Conservation (phyloP, 1,140 invertebrate species). For the Papilio dardanus region DNA sequence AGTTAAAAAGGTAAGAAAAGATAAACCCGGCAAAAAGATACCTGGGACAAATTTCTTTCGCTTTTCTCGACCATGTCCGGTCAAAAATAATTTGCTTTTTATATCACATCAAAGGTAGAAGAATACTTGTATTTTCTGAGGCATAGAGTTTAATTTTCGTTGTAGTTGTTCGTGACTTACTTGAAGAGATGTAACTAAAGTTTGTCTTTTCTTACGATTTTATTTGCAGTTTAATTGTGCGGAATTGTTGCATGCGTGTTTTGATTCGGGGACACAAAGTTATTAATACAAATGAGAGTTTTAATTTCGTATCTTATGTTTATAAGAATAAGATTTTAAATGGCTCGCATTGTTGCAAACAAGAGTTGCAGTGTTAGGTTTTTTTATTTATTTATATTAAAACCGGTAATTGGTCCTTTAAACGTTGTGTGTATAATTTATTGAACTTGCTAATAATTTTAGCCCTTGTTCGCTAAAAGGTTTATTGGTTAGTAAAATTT, state of each 20-base stretch:
- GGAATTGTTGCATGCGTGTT: conserved; percentile 72
- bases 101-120: neutral
- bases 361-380: conserved; percentile 20
- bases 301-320: conserved; percentile 39
- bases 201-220: conserved; percentile 59
- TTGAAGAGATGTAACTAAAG: conserved; percentile 35
- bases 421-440: conserved; percentile 43
- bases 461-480: conserved; percentile 36
- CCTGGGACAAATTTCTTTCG: conserved; percentile 73
- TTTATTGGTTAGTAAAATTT: conserved; percentile 38
- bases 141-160: conserved; percentile 40
- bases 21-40: conserved; percentile 56
- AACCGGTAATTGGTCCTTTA: conserved; percentile 51
- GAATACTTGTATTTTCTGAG: conserved; percentile 6
- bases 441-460: conserved; percentile 40
- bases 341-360: conserved; percentile 39
- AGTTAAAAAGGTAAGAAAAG: conserved; percentile 47
- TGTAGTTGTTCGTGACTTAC: neutral
- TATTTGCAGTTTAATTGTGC: conserved; percentile 72
- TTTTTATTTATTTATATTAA: conserved; percentile 59
- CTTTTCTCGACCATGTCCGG: conserved; percentile 54
- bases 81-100: conserved; percentile 4
- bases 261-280: conserved; percentile 51
- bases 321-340: conserved; percentile 17
- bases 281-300: conserved; percentile 31